Conservation (phyloP, 2,797 vertebrate species). For the Odontamblyopus lacepedii region DNA sequence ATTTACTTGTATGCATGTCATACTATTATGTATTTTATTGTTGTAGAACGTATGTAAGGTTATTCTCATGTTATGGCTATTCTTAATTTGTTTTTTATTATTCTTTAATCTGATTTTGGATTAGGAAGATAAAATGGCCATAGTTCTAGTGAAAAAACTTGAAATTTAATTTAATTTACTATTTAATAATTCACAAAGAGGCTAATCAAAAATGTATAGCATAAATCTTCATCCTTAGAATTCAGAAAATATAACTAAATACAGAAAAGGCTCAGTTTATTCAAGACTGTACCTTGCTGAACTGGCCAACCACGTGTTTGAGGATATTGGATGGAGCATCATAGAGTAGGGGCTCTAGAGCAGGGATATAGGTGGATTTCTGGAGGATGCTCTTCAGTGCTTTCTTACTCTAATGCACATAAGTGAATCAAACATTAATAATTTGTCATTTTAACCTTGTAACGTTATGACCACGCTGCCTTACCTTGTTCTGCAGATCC, state of each 20-base stretch:
- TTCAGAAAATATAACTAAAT: neutral
- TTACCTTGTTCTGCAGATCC: slow-evolving; percentile 90
- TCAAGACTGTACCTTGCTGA: slow-evolving; percentile 84
- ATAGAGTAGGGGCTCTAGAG: slow-evolving; percentile 88
- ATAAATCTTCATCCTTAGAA: too few species aligned
- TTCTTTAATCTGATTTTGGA: neutral
- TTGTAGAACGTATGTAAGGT: too few species aligned
- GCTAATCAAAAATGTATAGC: too few species aligned
- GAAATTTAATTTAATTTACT: neutral
- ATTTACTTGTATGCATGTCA: too few species aligned
- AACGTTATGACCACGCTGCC: slow-evolving; percentile 6
- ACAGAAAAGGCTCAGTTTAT: neutral
- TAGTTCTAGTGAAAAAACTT: too few species aligned
- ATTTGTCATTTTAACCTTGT: neutral
- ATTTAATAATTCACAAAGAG: neutral
- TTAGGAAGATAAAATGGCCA: neutral
- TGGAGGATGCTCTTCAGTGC: slow-evolving; percentile 90
- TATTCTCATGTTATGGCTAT: neutral
- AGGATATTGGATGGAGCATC: slow-evolving; percentile 90
- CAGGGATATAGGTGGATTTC: slow-evolving; percentile 89
- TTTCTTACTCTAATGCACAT: slow-evolving; percentile 83
- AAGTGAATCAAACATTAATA: neutral
- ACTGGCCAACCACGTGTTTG: slow-evolving; percentile 90
- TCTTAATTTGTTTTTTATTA: neutral
- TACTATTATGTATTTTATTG: too few species aligned